Base-by-base conservation (phyloP, 2,888 invertebrate species). In the Rotaria magnacalcarata region DNA sequence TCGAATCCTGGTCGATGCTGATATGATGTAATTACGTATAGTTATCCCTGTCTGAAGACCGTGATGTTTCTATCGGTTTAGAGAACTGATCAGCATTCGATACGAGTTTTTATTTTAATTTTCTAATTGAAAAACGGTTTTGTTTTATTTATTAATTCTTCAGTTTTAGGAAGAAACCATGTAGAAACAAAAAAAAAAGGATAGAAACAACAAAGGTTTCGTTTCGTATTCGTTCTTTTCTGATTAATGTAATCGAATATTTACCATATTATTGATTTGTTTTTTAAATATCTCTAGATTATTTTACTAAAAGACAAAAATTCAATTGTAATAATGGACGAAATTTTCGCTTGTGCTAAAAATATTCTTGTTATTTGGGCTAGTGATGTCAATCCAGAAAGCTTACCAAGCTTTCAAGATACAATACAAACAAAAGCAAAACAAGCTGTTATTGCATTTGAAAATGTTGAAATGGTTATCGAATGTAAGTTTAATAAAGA, bases 391-490 rank as follows among this genome's bases (percentile, higher is more conserved):
- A n/a, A 80, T n/a, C 47, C 80, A 47, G 80, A 80, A 80, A 80
- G 14, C 47, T 80, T 80, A 80, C 47, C 47, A 24, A 7, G 3
- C 4, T 80, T 80, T 19, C 43, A 80, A 80, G 4, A 47, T 19
- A 21, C 0, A 47, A 16, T 80, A 47, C 80, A 80, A n/a, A 47
- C 47, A 1, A 80, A 80, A 47, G 80, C 80, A n/a, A 80, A 80
- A 47, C 47, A 80, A 80, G 80, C 80, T 21, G 2, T 21, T 11
- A 80, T 80, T 80, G 43, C 58, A 5, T 85, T 60, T 24, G 67
- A 85, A 67, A 85, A 84, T 86, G 52, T 24, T 56, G 43, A 60
- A n/a, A 74, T 85, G 58, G 34, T 74, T 67, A 24, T 11, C n/a
- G 58, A 52, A 1, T 67, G 58, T 85, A 85, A 50, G 41, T 67